Percentiles rank a stretch among this genome's conserved stretches.
Evolutionary conservation across 2,888 invertebrate genomes (phyloP).

Genomic region (Didymodactylos carnosus): DNA sequence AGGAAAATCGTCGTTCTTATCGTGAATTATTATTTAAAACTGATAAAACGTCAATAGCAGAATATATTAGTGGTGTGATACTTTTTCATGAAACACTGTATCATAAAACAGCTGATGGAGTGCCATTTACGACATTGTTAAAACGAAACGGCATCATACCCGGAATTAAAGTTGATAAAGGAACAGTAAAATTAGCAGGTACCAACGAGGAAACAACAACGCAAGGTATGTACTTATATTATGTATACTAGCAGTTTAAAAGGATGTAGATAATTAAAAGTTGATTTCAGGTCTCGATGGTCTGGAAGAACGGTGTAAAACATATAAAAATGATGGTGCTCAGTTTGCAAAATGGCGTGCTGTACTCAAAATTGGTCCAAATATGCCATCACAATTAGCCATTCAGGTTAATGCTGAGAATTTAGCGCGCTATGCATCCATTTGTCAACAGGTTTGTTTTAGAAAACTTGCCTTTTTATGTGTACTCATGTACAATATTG

Average conservation of each 20-base stretch:
- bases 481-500: neutral
- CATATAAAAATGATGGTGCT: constrained; percentile 34
- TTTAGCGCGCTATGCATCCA: constrained; percentile 27
- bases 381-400: constrained; percentile 30
- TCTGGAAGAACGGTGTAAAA: constrained; percentile 25
- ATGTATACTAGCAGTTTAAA: no score
- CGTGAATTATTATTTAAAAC: constrained; percentile 66
- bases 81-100: constrained; percentile 94
- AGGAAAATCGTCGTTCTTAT: constrained; percentile 69
- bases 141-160: constrained; percentile 15
- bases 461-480: neutral
- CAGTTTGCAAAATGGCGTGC: constrained; percentile 37
- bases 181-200: constrained; percentile 18
- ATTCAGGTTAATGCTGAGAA: constrained; percentile 35
- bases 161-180: constrained; percentile 20
- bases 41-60: constrained; percentile 36
- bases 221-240: constrained; percentile 16
- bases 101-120: constrained; percentile 62
- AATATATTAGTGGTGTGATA: constrained; percentile 80
- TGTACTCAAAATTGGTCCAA: constrained; percentile 31
- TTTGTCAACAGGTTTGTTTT: constrained; percentile 22
- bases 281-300: constrained; percentile 19
- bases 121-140: constrained; percentile 20
- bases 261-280: neutral
- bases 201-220: constrained; percentile 19